These are phyloP conservation scores for Porites australiensis DNA, from an alignment of 64 coral and sea anemone species.

Conservation along the genomic window DNA sequence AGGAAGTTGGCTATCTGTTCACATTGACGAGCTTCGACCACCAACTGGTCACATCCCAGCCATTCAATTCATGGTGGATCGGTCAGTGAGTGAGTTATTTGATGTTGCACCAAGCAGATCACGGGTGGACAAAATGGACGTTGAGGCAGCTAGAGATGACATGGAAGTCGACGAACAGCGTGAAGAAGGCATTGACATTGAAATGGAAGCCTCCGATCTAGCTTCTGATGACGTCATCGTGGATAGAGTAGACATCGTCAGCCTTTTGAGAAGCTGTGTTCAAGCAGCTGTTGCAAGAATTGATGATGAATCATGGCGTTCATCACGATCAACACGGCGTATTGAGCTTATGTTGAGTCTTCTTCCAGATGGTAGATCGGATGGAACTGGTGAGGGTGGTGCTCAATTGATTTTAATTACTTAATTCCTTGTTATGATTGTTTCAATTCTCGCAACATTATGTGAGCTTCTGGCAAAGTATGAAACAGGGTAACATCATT, in stretches of 20 bases:
- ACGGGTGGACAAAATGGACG: slow-evolving; percentile 28
- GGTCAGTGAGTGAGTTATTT: slow-evolving; percentile 70
- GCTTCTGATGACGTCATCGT: not conserved
- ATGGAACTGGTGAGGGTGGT: slow-evolving; percentile 6
- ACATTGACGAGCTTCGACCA: slow-evolving; percentile 27
- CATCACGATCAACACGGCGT: slow-evolving; percentile 56
- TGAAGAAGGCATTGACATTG: not conserved
- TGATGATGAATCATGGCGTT: slow-evolving; percentile 56
- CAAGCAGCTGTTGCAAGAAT: slow-evolving; percentile 85
- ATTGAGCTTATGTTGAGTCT: slow-evolving; percentile 76
- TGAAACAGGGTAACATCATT: too few relatives aligned
- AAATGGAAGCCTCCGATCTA: not conserved
- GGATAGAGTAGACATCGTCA: slow-evolving; percentile 49
- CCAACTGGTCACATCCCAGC: slow-evolving; percentile 71
- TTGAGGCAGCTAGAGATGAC: slow-evolving; percentile 8
- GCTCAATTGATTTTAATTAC: too few relatives aligned
- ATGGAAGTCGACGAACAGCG: slow-evolving; percentile 42
- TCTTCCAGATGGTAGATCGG: slow-evolving; percentile 52
- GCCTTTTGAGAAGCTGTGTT: slow-evolving; percentile 69
- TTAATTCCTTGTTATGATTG: too few relatives aligned
- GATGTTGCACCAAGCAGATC: slow-evolving; percentile 50
- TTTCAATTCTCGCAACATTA: too few relatives aligned
- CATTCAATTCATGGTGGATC: slow-evolving; percentile 70
- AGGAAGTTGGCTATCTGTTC: slow-evolving; percentile 39
- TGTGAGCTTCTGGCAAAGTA: too few relatives aligned